A percentile compares a stretch with the other conserved stretches of the same genome.
Evolutionary conservation across 2,888 invertebrate genomes (phyloP).

Genomic region (Mythimna impura): DNA sequence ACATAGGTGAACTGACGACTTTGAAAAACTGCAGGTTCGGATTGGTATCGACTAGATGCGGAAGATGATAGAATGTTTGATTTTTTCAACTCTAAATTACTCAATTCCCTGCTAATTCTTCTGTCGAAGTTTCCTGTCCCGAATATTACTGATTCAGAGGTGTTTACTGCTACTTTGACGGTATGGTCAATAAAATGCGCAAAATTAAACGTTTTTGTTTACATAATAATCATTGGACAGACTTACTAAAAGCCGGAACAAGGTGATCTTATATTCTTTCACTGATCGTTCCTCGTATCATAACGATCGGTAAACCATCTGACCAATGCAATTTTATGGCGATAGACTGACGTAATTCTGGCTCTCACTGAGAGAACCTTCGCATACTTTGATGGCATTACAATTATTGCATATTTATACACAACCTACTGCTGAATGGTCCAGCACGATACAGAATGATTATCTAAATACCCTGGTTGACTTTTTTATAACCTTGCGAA

Average conservation of each 20-base stretch:
- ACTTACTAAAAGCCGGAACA: constrained; percentile 34
- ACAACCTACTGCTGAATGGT: neutral
- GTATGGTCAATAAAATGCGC: neutral
- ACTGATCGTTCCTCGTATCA: constrained; percentile 25
- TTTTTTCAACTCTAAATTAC: too few relatives aligned
- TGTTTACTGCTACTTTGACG: neutral
- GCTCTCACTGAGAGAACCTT: constrained; percentile 26
- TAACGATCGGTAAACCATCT: constrained; percentile 20
- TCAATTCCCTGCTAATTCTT: neutral
- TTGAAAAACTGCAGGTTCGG: neutral
- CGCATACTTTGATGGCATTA: constrained; percentile 34
- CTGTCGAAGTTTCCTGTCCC: neutral
- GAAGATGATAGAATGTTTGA: neutral
- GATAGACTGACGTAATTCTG: constrained; percentile 35
- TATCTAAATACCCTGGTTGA: neutral
- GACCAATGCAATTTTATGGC: constrained; percentile 24
- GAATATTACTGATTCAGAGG: too few relatives aligned
- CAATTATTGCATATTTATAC: constrained; percentile 32
- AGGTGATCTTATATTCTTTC: constrained; percentile 39
- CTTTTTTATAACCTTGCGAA: neutral
- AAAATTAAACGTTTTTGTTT: constrained; percentile 5
- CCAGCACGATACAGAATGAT: neutral
- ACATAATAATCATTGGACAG: constrained; percentile 42
- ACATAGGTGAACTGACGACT: neutral
- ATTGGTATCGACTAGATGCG: neutral